phyloP scores from a whole-genome alignment of 2,113 vertebrate genomes.

The Fregetta grallaria region DNA sequence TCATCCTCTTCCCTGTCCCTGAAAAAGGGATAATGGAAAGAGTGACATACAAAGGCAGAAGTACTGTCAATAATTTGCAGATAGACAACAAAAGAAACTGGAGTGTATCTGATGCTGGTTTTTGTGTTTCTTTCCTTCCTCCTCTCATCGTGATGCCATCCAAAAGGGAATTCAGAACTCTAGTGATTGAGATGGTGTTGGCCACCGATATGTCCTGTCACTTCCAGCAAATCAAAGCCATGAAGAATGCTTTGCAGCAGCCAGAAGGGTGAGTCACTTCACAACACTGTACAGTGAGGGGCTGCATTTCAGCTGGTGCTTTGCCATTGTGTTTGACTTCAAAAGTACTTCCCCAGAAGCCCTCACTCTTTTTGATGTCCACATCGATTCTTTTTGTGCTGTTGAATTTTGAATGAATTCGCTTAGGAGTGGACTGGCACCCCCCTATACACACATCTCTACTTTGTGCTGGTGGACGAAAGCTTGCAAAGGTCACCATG shows the following conservation, averaged over 20 bases:
- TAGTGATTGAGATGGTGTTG: conserved; percentile 98
- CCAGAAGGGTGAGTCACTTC: conserved; percentile 90
- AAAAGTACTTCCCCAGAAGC: background rate
- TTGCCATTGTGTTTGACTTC: background rate
- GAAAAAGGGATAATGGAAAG: background rate
- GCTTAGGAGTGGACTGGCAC: background rate
- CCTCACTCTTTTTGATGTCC: background rate
- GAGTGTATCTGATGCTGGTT: background rate
- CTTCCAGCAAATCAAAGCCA: conserved; percentile 97
- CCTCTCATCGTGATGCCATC: background rate
- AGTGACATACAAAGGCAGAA: background rate
- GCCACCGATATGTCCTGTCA: conserved; percentile 99
- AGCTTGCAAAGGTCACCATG: background rate
- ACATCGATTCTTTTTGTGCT: background rate
- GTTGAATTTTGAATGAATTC: conserved; percentile 5
- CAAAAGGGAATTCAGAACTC: conserved; percentile 89
- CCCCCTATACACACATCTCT: background rate
- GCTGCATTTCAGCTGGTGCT: background rate
- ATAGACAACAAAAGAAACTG: conserved; percentile 5
- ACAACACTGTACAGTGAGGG: background rate
- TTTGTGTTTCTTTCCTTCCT: conserved; percentile 43
- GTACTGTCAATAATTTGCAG: conserved; percentile 36
- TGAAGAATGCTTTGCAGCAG: conserved; percentile 95
- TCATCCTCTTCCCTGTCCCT: background rate
- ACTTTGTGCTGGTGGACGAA: background rate